A percentile compares a stretch with the other conserved stretches of the same genome.
Evolutionary conservation across 2,113 vertebrate genomes (phyloP).

Genomic region (Platichthys stellatus): DNA sequence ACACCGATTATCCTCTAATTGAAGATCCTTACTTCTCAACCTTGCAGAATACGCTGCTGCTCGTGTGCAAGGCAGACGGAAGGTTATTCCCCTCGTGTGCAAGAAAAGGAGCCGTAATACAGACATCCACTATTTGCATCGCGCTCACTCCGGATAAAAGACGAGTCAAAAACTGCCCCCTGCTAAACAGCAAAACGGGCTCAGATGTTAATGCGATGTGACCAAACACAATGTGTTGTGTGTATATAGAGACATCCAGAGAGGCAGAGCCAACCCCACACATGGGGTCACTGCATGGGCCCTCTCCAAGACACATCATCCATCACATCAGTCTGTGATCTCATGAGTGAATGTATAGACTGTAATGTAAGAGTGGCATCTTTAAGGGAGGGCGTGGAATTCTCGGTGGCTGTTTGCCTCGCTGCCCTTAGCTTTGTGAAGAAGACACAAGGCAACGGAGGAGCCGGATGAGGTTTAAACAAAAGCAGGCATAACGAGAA

Average conservation of each 20-base stretch:
- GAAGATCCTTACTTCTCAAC: conserved; percentile 77
- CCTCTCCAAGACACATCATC: conserved; percentile 57
- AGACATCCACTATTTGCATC: conserved; percentile 17
- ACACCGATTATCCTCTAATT: conserved; percentile 80
- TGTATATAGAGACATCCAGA: conserved; percentile 57
- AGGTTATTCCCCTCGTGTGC: conserved; percentile 35
- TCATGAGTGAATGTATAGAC: conserved; percentile 66
- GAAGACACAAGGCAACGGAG: conserved; percentile 61
- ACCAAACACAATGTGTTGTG: conserved; percentile 37
- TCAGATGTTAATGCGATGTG: conserved; percentile 28
- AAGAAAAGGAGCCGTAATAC: conserved; percentile 6
- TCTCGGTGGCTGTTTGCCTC: conserved; percentile 59
- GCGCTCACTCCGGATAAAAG: conserved; percentile 26
- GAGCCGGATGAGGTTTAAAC: conserved; percentile 68
- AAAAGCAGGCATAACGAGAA: conserved; percentile 60
- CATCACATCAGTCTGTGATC: conserved; percentile 63
- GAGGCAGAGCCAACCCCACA: conserved; percentile 53
- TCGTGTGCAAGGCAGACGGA: conserved; percentile 53
- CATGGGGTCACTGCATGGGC: conserved; percentile 57
- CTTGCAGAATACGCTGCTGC: conserved; percentile 70
- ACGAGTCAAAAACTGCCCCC: neutral
- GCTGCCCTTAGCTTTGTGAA: conserved; percentile 66
- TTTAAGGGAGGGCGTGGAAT: conserved; percentile 55
- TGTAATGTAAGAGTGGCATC: conserved; percentile 56
- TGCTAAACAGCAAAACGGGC: conserved; percentile 17